phyloP scores from a whole-genome alignment of 2,113 vertebrate genomes.

The Lasiurus cinereus region DNA sequence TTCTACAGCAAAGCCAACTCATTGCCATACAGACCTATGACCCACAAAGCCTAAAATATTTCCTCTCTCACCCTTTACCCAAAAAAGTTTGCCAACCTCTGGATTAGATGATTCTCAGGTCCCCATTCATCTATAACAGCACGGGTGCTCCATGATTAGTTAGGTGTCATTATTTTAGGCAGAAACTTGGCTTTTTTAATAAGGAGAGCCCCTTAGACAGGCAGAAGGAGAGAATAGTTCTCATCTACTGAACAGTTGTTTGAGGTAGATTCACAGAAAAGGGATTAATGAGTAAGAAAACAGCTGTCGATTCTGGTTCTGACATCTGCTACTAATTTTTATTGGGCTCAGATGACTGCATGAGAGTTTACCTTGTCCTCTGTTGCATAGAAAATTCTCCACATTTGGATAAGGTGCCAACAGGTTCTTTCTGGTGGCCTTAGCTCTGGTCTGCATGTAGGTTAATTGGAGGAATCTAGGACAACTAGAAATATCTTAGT shows the following conservation, averaged over 20 bases:
- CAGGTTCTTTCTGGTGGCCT: background rate
- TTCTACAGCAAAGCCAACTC: background rate
- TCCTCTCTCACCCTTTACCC: background rate
- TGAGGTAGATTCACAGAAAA: background rate
- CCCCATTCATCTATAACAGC: background rate
- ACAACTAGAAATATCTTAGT: background rate
- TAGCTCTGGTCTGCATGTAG: background rate
- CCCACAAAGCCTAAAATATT: background rate
- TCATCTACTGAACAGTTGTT: background rate
- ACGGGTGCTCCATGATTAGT: background rate
- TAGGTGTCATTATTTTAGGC: constrained; percentile 10
- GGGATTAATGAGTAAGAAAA: background rate
- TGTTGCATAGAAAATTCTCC: background rate
- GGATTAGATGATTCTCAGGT: background rate
- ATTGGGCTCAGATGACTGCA: background rate
- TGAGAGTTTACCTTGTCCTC: background rate
- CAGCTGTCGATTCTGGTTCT: background rate
- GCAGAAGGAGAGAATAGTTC: background rate
- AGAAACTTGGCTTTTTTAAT: background rate
- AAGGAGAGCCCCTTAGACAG: background rate
- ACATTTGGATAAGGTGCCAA: background rate
- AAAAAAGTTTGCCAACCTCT: background rate
- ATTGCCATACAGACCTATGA: background rate
- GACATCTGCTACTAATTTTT: background rate
- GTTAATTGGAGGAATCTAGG: background rate